These are phyloP conservation scores for Uloborus diversus DNA, from an alignment of 1,140 invertebrate species.

Conservation along the genomic window DNA sequence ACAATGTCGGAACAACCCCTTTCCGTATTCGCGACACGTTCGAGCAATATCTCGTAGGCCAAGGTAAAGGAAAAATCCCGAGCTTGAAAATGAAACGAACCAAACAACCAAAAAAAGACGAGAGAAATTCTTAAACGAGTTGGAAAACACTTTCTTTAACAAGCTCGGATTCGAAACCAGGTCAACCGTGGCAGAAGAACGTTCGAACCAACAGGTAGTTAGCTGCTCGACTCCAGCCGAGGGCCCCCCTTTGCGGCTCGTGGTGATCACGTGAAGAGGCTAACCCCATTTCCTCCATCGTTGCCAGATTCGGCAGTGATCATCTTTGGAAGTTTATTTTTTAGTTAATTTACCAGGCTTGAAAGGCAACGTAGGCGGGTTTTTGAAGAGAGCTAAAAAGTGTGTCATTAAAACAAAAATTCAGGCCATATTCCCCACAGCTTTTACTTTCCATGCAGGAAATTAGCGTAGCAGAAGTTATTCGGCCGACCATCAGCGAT, in stretches of 20 bases:
- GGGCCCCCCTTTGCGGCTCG: neutral
- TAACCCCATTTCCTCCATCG: neutral
- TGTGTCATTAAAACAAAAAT: too few species aligned
- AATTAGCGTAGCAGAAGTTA: too few species aligned
- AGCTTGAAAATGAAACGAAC: neutral
- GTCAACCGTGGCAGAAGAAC: neutral
- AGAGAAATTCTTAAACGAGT: neutral
- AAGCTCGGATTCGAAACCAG: neutral
- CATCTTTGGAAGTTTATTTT: too few species aligned
- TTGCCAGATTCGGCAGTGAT: neutral
- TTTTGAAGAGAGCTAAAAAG: too few species aligned
- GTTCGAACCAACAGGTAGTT: neutral
- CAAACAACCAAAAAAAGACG: neutral
- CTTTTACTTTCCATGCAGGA: too few species aligned
- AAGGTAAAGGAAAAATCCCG: neutral
- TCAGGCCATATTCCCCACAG: too few species aligned
- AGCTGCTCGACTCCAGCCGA: neutral
- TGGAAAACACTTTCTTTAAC: neutral
- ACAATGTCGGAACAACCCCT: neutral
- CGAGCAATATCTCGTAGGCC: neutral
- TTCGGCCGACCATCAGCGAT: too few species aligned
- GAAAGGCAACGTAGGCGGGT: neutral
- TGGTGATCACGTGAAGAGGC: neutral
- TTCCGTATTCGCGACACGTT: neutral
- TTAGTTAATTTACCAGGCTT: neutral